A percentile compares a stretch with the other conserved stretches of the same genome.
phyloP scores from a whole-genome alignment of 2,113 vertebrate genomes.

The Campylomormyrus tamandua region DNA sequence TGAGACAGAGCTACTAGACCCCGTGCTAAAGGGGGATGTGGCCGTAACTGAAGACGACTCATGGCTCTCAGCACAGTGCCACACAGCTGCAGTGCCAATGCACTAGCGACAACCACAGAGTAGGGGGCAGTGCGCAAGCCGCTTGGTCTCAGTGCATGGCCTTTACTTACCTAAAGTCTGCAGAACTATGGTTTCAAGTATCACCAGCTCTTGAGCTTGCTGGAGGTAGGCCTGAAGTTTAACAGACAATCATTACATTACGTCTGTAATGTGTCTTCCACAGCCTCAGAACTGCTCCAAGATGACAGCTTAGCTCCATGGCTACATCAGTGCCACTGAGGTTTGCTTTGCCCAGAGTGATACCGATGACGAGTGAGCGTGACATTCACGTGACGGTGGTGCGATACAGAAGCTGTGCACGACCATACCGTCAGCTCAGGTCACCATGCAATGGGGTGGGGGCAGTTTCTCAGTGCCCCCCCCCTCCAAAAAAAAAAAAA shows the following conservation, averaged over 20 bases:
- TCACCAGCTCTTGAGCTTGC: conserved; percentile 94
- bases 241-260: conserved; percentile 28
- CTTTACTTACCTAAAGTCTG: conserved; percentile 89
- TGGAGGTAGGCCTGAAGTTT: conserved; percentile 87
- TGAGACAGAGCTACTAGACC: background rate
- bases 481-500: background rate
- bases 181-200: conserved; percentile 97
- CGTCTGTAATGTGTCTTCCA: background rate
- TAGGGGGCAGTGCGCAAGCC: background rate
- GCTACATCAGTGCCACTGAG: background rate
- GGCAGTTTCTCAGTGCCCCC: background rate
- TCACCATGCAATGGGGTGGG: background rate
- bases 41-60: background rate
- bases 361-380: background rate
- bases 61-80: background rate
- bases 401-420: background rate
- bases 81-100: background rate
- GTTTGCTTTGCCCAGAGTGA: background rate
- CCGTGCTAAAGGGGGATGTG: background rate
- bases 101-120: background rate
- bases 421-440: background rate
- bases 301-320: background rate
- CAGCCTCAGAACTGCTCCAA: background rate
- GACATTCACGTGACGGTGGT: background rate
- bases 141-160: background rate